These are phyloP conservation scores for Drosophila robusta DNA, from an alignment of 2,888 invertebrate genomes.

Conservation along the genomic window DNA sequence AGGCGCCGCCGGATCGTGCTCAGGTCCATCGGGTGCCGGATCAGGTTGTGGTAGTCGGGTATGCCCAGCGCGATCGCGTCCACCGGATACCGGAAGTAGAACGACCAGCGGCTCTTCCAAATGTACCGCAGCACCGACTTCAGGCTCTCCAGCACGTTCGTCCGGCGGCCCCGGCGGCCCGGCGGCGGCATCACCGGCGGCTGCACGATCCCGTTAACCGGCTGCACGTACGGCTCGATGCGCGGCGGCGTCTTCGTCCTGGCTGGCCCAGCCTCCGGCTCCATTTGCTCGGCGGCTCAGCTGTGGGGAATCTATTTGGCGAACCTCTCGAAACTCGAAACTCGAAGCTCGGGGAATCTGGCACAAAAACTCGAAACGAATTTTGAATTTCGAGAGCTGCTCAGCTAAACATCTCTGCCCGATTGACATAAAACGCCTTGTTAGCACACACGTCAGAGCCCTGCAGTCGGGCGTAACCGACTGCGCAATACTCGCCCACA, in stretches of 20 bases:
- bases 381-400: no score
- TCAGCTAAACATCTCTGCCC: neutral
- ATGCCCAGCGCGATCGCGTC: constrained; percentile 15
- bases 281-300: neutral
- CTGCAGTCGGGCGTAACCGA: no score
- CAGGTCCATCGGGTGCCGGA: constrained; percentile 50
- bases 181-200: constrained; percentile 44
- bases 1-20: constrained; percentile 40
- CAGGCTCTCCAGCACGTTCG: constrained; percentile 42
- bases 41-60: constrained; percentile 36
- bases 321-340: no score
- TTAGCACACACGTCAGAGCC: neutral
- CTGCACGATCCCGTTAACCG: constrained; percentile 53
- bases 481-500: no score
- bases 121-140: constrained; percentile 13
- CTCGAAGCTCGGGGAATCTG: no score
- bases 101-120: constrained; percentile 16
- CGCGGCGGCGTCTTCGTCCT: neutral
- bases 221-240: constrained; percentile 6
- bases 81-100: constrained; percentile 39
- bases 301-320: neutral
- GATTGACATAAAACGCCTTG: neutral
- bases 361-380: neutral
- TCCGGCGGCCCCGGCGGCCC: constrained; percentile 29
- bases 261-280: neutral